Evolutionary conservation across 2,888 invertebrate genomes (phyloP).

Genomic region (Stenichneumon culpator): DNA sequence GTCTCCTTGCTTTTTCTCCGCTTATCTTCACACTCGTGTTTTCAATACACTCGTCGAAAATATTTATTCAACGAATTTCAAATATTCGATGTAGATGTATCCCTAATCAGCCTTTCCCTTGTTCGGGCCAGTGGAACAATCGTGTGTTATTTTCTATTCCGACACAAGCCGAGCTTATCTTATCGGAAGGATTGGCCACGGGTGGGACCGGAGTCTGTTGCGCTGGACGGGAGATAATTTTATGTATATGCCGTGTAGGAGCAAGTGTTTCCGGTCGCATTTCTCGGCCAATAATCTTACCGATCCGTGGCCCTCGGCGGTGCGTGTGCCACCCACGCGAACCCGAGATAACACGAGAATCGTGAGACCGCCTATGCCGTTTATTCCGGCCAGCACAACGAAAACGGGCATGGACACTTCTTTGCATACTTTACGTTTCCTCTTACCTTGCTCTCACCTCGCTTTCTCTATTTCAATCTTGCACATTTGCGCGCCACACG

Average conservation of each 20-base stretch:
- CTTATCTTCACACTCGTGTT: constrained; percentile 1
- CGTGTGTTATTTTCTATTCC: constrained; percentile 19
- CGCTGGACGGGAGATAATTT: constrained; percentile 43
- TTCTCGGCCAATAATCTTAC: constrained; percentile 53
- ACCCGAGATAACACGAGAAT: constrained; percentile 45
- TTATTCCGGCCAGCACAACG: constrained; percentile 43
- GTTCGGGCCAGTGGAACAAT: not conserved
- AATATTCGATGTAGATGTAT: constrained; percentile 28
- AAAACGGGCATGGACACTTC: constrained; percentile 23
- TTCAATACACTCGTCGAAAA: constrained; percentile 2
- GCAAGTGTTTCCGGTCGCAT: constrained; percentile 60
- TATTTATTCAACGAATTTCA: constrained; percentile 46
- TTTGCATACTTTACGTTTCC: constrained; percentile 29
- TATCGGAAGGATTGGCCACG: constrained; percentile 33
- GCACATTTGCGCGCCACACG: not conserved
- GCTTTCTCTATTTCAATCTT: constrained; percentile 1
- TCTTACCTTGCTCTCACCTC: constrained; percentile 7
- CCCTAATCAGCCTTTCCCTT: constrained; percentile 22
- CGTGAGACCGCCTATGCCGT: constrained; percentile 39
- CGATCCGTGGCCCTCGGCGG: constrained; percentile 38
- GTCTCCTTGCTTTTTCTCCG: not conserved
- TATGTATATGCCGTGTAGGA: constrained; percentile 24
- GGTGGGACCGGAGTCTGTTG: not conserved
- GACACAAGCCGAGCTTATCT: constrained; percentile 51
- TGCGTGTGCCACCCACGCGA: constrained; percentile 65